Base-by-base conservation (phyloP, 2,888 invertebrate species). In the Hesperia comma region DNA sequence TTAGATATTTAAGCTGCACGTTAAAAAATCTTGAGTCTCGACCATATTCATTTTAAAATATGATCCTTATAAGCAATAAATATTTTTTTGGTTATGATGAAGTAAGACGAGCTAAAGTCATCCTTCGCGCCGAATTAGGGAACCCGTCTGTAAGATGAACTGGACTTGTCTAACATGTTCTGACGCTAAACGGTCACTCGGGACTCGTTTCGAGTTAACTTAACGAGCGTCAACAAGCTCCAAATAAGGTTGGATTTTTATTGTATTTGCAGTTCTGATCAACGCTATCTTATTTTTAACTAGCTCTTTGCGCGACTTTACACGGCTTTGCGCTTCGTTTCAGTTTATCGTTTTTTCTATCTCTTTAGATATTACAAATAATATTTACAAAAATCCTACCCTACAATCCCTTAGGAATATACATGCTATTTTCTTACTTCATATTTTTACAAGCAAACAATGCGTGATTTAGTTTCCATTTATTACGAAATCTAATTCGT, bases 121-220 rank as follows among this genome's bases (percentile, higher is more conserved):
- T 49, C 63, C 51, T 40, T 63, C 63, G 63, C 57, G 40, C 40
- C 17, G 41, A 21, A 57, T 63, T 14, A 57, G 57, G 15, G 21
- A 43, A 63, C 14, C 46, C 49, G 46, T 51, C 51, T 40, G 63
- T 26, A 53, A 53, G 40, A 40, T 41, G 21, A 63, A 37, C 37
- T 21, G 56, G 21, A 57, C 49, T 63, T 26, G 17, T 40, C 51
- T 64, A 58, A 64, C 51, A 15, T 51, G 57, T 40, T 51, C 17
- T 51, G 63, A 51, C 63, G 57, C 49, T 64, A 57, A 64, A 64
- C 63, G 63, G n/a, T 37, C 56, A 57, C 33, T 33, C 3, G 10
- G 21, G 53, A 53, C 32, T 32, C 53, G 26, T 6, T 46, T 63
- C 21, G 46, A 55, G 55, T 41, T 8, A 63, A 55, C 46, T 43